Base-by-base conservation (phyloP, 2,888 invertebrate species). In the Acronicta aceris region DNA sequence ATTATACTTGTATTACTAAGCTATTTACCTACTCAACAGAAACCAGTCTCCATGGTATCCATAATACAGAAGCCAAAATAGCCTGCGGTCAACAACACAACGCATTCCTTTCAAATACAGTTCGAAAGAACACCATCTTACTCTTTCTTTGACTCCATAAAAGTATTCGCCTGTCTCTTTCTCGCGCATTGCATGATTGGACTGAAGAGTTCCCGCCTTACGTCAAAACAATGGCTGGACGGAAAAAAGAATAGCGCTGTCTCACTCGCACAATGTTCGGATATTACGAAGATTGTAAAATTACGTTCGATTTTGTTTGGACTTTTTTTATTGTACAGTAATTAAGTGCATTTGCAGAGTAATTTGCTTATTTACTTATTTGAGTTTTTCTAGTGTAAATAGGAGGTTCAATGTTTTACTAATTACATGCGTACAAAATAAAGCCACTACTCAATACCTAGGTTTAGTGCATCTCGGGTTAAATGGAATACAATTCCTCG, bases 131-230 rank as follows among this genome's bases (percentile, higher is more conserved):
- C 16, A 49, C 40, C 43, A 41, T 49, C 65, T 59, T 51, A 43
- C 74, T 63, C 85, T 70, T 72, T 83, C 78, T 76, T 76, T 71
- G 54, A 73, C 61, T 64, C 56, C 59, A 65, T 59, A 76, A 73
- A 81, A 76, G 52, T 61, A 69, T 67, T 2, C 59, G 16, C 36
- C 71, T 43, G 17, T 86, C 87, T 71, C 82, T 53, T 50, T 89
- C 83, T 36, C 47, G 27, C 87, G 50, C 40, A 59, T 21, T 9
- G 30, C 68, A 67, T 64, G 79, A 89, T 89, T 89, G 88, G 90
- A 59, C 66, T 75, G 82, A 88, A 89, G 87, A 86, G 76, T 86
- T 85, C 75, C 81, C 90, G 86, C 90, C 90, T 87, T 78, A 81
- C 79, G 80, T 66, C 69, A 74, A 83, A 82, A 89, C 89, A 89